Conservation (phyloP, 2,888 invertebrate species). For the Dysmachus trigonus region DNA sequence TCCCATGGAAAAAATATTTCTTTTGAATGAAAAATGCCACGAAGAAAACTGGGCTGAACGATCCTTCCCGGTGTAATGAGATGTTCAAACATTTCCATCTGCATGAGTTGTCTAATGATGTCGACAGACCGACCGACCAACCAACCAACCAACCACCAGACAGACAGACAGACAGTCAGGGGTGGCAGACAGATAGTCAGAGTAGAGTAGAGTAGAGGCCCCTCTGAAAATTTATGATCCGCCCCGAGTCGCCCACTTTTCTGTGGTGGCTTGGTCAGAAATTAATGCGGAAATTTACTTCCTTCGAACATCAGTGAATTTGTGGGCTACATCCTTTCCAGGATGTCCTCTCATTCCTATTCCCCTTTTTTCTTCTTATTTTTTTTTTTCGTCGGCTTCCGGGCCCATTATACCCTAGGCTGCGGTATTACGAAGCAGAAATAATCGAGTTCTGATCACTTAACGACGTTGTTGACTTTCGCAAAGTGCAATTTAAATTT, state of each 20-base stretch:
- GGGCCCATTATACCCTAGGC: not conserved
- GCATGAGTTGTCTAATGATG: slow-evolving; percentile 25
- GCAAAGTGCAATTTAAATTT: slow-evolving; percentile 7
- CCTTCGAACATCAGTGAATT: not conserved
- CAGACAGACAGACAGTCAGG: not conserved
- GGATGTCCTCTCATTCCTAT: not conserved
- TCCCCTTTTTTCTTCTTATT: not conserved
- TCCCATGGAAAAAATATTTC: not conserved
- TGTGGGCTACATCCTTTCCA: not conserved
- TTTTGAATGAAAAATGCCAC: slow-evolving; percentile 2
- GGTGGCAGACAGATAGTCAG: not conserved
- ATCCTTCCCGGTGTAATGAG: slow-evolving; percentile 29
- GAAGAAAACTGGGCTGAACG: slow-evolving; percentile 6
- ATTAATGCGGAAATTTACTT: slow-evolving; percentile 25
- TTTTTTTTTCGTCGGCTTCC: not conserved
- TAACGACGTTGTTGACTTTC: slow-evolving; percentile 6
- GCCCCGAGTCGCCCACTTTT: not conserved
- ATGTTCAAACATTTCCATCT: slow-evolving; percentile 28
- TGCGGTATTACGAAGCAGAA: not conserved
- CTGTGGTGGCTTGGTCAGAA: slow-evolving; percentile 7
- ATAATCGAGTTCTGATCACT: slow-evolving; percentile 13
- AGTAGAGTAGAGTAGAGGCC: not conserved
- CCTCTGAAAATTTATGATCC: not conserved
- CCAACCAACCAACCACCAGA: too few species aligned
- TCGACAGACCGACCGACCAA: not conserved